These are phyloP conservation scores for Hetaerina americana DNA, from an alignment of 1,140 invertebrate species.

Conservation along the genomic window DNA sequence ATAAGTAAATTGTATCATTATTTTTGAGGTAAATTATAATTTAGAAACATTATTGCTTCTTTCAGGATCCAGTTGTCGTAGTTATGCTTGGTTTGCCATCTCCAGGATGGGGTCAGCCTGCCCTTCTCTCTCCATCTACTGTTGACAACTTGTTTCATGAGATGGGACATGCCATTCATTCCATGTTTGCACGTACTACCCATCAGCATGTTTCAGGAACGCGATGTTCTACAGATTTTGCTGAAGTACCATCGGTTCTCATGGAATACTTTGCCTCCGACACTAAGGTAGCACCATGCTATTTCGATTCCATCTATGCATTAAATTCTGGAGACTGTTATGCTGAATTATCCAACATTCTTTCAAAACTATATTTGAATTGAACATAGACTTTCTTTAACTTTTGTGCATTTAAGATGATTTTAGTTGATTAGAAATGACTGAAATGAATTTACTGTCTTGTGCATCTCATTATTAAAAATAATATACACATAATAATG, in stretches of 20 bases:
- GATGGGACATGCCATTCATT: slow-evolving; percentile 98
- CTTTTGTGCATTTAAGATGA: too few species aligned
- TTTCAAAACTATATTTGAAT: too few species aligned
- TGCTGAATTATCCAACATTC: too few species aligned
- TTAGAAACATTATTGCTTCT: slow-evolving; percentile 14
- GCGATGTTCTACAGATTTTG: slow-evolving; percentile 92
- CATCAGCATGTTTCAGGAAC: slow-evolving; percentile 98
- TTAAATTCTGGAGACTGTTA: too few species aligned
- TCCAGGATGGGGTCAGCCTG: slow-evolving; percentile 59
- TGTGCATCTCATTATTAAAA: too few species aligned
- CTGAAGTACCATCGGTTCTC: slow-evolving; percentile 93
- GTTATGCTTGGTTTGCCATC: slow-evolving; percentile 78
- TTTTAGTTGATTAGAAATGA: too few species aligned
- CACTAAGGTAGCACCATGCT: too few species aligned
- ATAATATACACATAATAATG: too few species aligned
- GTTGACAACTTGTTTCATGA: slow-evolving; percentile 98
- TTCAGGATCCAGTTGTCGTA: slow-evolving; percentile 81
- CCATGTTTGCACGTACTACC: slow-evolving; percentile 87
- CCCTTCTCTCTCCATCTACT: slow-evolving; percentile 64
- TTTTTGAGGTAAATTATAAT: slow-evolving; percentile 5
- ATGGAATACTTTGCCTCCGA: slow-evolving; percentile 97
- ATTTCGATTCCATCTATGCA: too few species aligned
- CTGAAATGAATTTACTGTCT: too few species aligned
- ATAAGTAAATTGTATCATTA: background rate
- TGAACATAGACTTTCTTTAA: too few species aligned